Evolutionary conservation across 2,888 invertebrate genomes (phyloP).

Genomic region (Synergus umbraculus): DNA sequence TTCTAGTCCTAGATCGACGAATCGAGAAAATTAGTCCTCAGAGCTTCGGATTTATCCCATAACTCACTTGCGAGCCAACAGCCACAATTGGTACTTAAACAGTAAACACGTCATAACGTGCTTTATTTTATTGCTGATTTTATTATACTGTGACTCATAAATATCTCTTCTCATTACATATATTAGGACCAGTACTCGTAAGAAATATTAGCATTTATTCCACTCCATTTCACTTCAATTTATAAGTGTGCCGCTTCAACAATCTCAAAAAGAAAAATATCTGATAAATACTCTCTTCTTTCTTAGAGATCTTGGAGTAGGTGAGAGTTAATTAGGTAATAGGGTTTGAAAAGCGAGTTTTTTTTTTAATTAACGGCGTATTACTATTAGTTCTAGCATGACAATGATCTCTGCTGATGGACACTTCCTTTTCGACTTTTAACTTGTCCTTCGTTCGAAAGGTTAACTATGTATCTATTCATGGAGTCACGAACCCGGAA

Average conservation of each 20-base stretch:
- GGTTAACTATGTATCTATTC: slow-evolving; percentile 36
- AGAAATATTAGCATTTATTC: no score
- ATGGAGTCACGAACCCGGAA: slow-evolving; percentile 39
- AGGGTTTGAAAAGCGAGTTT: slow-evolving; percentile 11
- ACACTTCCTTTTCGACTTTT: slow-evolving; percentile 36
- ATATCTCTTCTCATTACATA: not conserved
- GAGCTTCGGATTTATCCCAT: slow-evolving; percentile 3
- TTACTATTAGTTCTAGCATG: not conserved
- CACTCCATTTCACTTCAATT: no score
- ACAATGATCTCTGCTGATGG: slow-evolving; percentile 23
- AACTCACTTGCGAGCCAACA: slow-evolving; percentile 3
- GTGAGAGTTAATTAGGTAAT: not conserved
- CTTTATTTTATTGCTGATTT: slow-evolving; percentile 20
- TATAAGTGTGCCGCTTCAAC: no score
- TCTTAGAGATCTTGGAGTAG: not conserved
- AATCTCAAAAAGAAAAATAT: not conserved
- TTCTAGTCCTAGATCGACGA: slow-evolving; percentile 34
- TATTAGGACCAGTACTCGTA: not conserved
- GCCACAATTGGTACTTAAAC: slow-evolving; percentile 9
- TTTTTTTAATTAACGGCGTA: slow-evolving; percentile 12
- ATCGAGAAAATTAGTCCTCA: slow-evolving; percentile 28
- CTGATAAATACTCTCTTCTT: not conserved
- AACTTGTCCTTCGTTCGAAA: slow-evolving; percentile 39
- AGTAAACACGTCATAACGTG: slow-evolving; percentile 25
- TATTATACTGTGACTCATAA: slow-evolving; percentile 15